Evolutionary conservation across 1,140 invertebrate species (phyloP), one percentile per base, ranked within the genome.

Genomic region (Pseudomyrmex sp.): DNA sequence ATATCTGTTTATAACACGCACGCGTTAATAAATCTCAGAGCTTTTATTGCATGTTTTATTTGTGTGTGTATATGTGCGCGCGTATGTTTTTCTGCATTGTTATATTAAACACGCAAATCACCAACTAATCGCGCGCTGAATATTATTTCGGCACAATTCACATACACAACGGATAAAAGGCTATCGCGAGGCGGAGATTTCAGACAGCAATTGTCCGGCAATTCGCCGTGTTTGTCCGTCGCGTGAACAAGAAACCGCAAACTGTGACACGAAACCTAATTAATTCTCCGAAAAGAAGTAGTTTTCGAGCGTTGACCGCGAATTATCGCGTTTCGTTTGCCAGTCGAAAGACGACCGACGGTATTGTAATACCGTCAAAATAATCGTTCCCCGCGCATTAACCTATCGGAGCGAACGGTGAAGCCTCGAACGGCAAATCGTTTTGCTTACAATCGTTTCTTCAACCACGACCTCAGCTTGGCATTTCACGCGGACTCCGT

Each of bases 241-340:
- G 75, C 23, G 50, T 63, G 73, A 85, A 82, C 46, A 15, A 50
- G 73, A 87, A 80, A 84, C 26, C 58, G 15, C 18, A 26, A 61
- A 35, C 35, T 35, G 62, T 52, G 62, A 79, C 52, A 66, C 58
- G 44, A 80, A 69, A 44, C 50, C 26, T 70, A 61, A 84, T 84
- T 52, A 69, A 84, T 87, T 74, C 68, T n/a, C 12, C 15, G 69
- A 84, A 86, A 62, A 63, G 15, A 44, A 46, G 48, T 54, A n/a
- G 35, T 56, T 26, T 5, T n/a, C 12, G 3, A 52, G 13, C 35
- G 35, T 52, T 20, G 54, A 15, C 20, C 20, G 58, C 58, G 12
- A 50, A 9, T 23, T 46, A 48, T 58, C 20, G 13, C 2, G 44
- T 8, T 66, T 54, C 15, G 48, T 46, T 66, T 59, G 58, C 77